Evolutionary conservation across 1,140 invertebrate genomes (phyloP), one percentile per base, ranked within the genome.

Genomic region (Temnothorax curvispinosus): DNA sequence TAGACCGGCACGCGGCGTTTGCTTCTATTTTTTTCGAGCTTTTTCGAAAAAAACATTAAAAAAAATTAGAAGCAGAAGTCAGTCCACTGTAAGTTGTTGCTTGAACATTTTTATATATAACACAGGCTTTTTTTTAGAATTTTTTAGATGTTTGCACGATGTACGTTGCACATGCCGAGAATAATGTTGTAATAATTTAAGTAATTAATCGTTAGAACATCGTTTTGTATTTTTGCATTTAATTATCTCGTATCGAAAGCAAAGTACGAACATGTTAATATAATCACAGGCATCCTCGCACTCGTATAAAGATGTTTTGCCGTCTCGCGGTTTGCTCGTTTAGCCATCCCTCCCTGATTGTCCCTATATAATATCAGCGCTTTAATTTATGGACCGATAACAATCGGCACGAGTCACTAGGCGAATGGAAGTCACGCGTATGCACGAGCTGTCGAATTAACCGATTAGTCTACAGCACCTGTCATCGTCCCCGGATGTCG

Each of bases 391-490:
- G 47, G 18, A 32, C 13, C 75, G 65, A 87, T 75, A 85, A 90
- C 89, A 91, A 89, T 90, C 86, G 85, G 84, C 50, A 64, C 65
- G 87, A 84, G 69, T 35, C 52, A 35, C 85, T 65, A 87, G 88
- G 85, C 87, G 69, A 82, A 56, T 86, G 87, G 75, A 92, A 92
- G 90, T 89, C 69, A 60, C 86, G 87, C 88, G 64, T 85, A 89
- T 77, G 82, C 87, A 74, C 87, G 58, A 78, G 41, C 78, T 90
- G 85, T 90, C 90, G 72, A 93, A 91, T 92, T 92, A 92, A 84
- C 86, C 82, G 78, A 88, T 89, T 89, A 87, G 86, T 77, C 76
- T 89, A 84, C 58, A 62, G 60, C 85, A 89, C 89, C 89, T 90
- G 89, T 74, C 89, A 89, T 74, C 71, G 60, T 78, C 58, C 58